These are phyloP conservation scores for Pardalotus punctatus DNA, from an alignment of 2,113 vertebrate species.

Conservation along the genomic window DNA sequence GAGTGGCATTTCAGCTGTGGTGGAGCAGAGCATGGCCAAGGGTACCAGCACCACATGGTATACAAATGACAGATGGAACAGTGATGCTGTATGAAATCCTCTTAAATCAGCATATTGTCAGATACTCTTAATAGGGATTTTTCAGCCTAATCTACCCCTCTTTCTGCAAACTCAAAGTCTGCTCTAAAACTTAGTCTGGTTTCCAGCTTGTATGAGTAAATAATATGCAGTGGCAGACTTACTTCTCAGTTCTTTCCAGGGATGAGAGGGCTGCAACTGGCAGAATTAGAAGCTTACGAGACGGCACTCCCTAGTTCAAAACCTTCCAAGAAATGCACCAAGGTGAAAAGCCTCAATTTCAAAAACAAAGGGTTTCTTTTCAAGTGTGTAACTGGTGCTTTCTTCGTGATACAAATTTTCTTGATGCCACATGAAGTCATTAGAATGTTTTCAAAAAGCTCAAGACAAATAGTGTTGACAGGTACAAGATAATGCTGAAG, in stretches of 20 bases:
- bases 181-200: neutral
- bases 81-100: neutral
- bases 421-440: neutral
- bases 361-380: neutral
- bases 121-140: neutral
- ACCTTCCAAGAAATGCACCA: neutral
- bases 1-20: neutral
- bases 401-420: neutral
- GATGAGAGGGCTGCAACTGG: fast-evolving
- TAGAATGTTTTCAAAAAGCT: neutral
- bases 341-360: neutral
- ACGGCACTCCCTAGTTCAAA: neutral
- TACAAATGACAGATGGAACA: neutral
- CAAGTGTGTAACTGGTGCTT: neutral
- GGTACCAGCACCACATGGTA: neutral
- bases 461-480: neutral
- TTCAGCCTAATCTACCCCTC: neutral
- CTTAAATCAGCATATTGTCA: constrained; percentile 9
- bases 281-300: neutral
- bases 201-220: neutral
- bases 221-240: neutral
- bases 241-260: neutral
- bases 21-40: neutral
- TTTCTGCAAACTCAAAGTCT: neutral
- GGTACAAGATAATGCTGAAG: neutral